These are phyloP conservation scores for Chromis chromis DNA, from an alignment of 2,797 vertebrate genomes.

Conservation along the genomic window DNA sequence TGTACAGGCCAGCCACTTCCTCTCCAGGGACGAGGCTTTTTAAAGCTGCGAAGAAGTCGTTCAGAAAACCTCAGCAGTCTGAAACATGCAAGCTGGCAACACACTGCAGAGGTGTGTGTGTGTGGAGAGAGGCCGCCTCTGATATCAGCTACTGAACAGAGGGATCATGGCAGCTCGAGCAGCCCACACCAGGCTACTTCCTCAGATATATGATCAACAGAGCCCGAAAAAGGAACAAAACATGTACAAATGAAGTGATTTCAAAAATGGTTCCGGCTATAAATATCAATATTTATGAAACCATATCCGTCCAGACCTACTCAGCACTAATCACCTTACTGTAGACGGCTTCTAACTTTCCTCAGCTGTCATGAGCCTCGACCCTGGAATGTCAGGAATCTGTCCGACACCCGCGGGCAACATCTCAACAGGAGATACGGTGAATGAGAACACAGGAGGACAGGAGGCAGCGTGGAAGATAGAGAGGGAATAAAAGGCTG, in stretches of 20 bases:
- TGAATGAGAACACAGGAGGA: not conserved
- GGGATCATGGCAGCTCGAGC: conserved; percentile 1
- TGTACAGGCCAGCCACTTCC: conserved; percentile 65
- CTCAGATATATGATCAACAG: not conserved
- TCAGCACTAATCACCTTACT: not conserved
- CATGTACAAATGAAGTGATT: not conserved
- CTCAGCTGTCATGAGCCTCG: conserved; percentile 19
- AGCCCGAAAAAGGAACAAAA: not conserved
- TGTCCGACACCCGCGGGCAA: conserved; percentile 48
- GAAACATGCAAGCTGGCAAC: conserved; percentile 16
- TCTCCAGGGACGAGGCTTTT: conserved; percentile 66
- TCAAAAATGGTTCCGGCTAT: not conserved
- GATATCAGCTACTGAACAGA: conserved; percentile 1
- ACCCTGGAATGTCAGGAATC: conserved; percentile 67
- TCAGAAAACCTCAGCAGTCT: conserved; percentile 53
- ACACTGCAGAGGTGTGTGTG: conserved; percentile 34
- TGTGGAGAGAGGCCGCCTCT: not conserved
- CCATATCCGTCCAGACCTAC: not conserved
- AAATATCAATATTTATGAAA: not conserved
- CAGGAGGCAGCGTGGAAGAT: not conserved
- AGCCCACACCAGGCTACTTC: not conserved
- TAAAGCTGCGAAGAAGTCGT: conserved; percentile 64
- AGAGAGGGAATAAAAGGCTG: not conserved
- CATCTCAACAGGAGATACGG: conserved; percentile 21
- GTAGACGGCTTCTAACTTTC: not conserved